Evolutionary conservation across 1,140 invertebrate genomes (phyloP).

Genomic region (Anastatus disparis): DNA sequence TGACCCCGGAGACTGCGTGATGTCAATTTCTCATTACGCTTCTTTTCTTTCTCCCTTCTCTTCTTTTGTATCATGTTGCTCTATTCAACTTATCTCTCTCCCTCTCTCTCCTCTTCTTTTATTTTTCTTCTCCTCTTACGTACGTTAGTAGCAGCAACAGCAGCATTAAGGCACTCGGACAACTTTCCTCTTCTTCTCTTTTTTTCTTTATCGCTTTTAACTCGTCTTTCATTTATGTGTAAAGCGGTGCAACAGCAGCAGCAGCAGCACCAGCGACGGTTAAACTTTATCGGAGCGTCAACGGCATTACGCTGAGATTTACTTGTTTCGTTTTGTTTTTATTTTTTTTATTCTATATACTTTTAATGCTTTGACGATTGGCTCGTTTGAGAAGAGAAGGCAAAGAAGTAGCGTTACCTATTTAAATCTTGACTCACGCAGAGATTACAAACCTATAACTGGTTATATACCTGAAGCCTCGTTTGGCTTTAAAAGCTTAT

Average conservation of each 20-base stretch:
- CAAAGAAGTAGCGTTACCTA: background rate
- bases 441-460: background rate
- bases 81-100: no score
- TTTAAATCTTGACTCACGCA: background rate
- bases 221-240: constrained; percentile 7
- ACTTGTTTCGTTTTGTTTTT: constrained; percentile 49
- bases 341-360: background rate
- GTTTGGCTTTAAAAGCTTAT: background rate
- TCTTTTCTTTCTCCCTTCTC: constrained; percentile 2
- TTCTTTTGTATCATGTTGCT: background rate
- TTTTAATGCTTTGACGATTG: background rate
- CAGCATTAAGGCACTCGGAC: background rate
- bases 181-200: constrained; percentile 24
- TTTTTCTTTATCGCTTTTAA: background rate
- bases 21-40: constrained; percentile 28
- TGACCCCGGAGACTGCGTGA: constrained; percentile 21
- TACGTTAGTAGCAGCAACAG: no score
- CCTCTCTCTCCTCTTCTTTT: no score
- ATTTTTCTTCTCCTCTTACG: background rate
- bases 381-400: background rate
- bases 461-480: background rate
- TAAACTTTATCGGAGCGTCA: constrained; percentile 33
- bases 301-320: constrained; percentile 44
- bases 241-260: constrained; percentile 26
- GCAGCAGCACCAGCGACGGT: constrained; percentile 30